Evolutionary conservation across 2,888 invertebrate species (phyloP), one percentile per base, ranked within the genome.

Genomic region (Drosophila formosana): DNA sequence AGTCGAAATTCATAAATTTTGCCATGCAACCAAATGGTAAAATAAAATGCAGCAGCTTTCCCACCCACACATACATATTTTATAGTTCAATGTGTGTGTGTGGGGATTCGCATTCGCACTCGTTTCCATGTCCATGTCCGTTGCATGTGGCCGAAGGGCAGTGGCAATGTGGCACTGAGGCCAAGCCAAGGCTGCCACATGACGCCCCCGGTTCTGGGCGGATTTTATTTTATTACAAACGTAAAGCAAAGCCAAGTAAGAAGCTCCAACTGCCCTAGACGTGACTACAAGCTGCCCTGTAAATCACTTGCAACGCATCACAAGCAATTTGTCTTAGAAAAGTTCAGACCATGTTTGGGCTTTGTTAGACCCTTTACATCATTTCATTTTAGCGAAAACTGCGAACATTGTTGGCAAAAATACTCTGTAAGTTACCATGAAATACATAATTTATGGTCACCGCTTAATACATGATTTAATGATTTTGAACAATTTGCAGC

Each of bases 161-260:
- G 7, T 18, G 37, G n/a, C 34, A 11, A 11, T 45, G 26, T 46
- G 47, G 57, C 56, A 18, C 49, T 4, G 39, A 41, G 37, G 39
- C 62, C 50, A 57, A 43, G 26, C 71, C 70, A 9, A 9, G 37
- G 66, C 47, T 64, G 49, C 76, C 71, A 73, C 70, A 73, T 75
- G 64, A 53, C 64, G 75, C 75, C 45, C 55, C 56, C 62, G 61
- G 70, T 11, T 70, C 58, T 62, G 78, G 73, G 84, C 60, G 83
- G 80, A 88, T 88, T 83, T 88, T 86, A 83, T 83, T 83, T 83
- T 83, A 83, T 83, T 83, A 64, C 88, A 80, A 86, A 75, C 74
- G 80, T 75, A 69, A 73, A 83, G 86, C 73, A 82, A 88, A 88
- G 66, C 66, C 58, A 65, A 65, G 49, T 49, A 66, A 45, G 43